These are phyloP conservation scores for Tipula confusa DNA, from an alignment of 2,888 invertebrate species.

Conservation along the genomic window DNA sequence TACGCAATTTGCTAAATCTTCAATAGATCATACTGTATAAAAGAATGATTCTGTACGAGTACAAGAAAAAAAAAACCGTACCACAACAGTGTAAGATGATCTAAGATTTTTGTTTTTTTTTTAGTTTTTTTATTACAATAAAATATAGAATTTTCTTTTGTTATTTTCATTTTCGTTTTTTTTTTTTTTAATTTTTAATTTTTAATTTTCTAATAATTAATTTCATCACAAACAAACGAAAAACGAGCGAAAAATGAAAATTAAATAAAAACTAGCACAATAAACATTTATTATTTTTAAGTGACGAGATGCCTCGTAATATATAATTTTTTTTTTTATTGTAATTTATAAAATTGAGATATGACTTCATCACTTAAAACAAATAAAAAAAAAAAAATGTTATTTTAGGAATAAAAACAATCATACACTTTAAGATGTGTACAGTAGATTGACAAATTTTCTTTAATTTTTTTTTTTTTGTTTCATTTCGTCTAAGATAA, in stretches of 20 bases:
- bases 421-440: background rate
- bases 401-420: conserved; percentile 28
- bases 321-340: background rate
- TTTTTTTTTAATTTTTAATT: background rate
- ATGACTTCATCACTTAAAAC: conserved; percentile 5
- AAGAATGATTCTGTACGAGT: background rate
- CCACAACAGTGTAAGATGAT: conserved; percentile 9
- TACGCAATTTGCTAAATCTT: too few species aligned
- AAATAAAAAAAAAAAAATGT: conserved; percentile 14
- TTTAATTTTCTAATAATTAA: background rate
- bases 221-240: conserved; percentile 14
- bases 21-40: background rate
- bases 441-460: conserved; percentile 4
- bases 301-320: conserved; percentile 25
- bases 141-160: background rate
- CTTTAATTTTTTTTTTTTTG: background rate
- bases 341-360: conserved; percentile 4
- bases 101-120: background rate
- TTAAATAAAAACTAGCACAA: conserved; percentile 12
- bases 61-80: background rate
- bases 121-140: background rate
- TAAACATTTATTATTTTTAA: conserved; percentile 25
- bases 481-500: conserved; percentile 20
- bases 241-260: background rate
- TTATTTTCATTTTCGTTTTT: too few species aligned